These are phyloP conservation scores for Drosophila insularis DNA, from an alignment of 1,140 invertebrate genomes.

Conservation along the genomic window DNA sequence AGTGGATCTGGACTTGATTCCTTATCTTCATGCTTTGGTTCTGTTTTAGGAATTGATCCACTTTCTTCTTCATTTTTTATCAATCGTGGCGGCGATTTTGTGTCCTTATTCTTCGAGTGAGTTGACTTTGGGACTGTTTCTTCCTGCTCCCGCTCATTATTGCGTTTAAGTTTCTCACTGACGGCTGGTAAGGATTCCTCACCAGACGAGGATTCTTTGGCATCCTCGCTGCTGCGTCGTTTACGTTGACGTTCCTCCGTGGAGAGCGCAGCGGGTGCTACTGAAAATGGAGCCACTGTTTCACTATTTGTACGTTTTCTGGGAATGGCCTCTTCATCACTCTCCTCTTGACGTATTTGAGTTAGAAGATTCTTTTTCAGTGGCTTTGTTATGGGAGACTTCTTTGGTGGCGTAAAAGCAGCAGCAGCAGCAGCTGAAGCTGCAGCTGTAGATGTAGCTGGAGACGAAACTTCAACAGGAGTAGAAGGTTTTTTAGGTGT, in stretches of 20 bases:
- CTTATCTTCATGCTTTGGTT: conserved; percentile 9
- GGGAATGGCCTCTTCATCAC: conserved; percentile 70
- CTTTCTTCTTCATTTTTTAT: not conserved
- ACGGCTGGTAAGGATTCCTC: conserved; percentile 34
- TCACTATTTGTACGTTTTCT: conserved; percentile 71
- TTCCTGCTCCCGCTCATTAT: conserved; percentile 46
- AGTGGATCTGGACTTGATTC: conserved; percentile 23
- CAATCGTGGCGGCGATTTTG: not conserved
- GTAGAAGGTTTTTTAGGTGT: not conserved
- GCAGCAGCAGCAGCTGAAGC: too few species aligned
- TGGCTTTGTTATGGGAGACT: conserved; percentile 72
- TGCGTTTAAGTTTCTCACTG: conserved; percentile 61
- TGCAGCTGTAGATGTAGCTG: conserved; percentile 14
- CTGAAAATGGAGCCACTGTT: conserved; percentile 21
- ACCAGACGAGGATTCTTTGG: conserved; percentile 33
- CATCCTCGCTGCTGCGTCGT: conserved; percentile 73
- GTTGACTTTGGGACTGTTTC: not conserved
- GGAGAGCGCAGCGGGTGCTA: not conserved
- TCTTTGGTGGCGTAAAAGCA: conserved; percentile 52
- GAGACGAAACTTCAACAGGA: conserved; percentile 20
- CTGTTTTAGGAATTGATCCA: not conserved
- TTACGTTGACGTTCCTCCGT: conserved; percentile 56
- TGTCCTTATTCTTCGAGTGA: not conserved
- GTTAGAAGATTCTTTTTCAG: conserved; percentile 74
- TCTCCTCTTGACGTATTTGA: conserved; percentile 71